Conservation (phyloP, 2,888 invertebrate species). For the Protodeltote pygarga region DNA sequence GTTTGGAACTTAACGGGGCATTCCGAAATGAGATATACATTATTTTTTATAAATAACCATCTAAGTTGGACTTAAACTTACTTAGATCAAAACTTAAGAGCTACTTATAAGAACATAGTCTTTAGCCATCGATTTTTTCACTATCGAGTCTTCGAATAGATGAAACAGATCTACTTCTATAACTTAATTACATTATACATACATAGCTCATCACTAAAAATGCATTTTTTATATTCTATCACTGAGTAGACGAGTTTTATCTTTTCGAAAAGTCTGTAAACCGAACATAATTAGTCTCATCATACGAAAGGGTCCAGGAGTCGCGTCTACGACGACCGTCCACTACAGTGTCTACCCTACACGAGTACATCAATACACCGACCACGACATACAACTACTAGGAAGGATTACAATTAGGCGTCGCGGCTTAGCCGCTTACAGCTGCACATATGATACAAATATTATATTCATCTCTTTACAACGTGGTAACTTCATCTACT, state of each 20-base stretch:
- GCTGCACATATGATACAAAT: slow-evolving; percentile 83
- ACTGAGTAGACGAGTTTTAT: slow-evolving; percentile 85
- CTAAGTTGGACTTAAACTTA: slow-evolving; percentile 80
- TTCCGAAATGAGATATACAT: slow-evolving; percentile 81
- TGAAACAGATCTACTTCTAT: slow-evolving; percentile 85
- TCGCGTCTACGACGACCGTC: slow-evolving; percentile 50
- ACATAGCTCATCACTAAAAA: slow-evolving; percentile 85
- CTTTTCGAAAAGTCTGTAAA: slow-evolving; percentile 85
- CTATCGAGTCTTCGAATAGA: slow-evolving; percentile 85
- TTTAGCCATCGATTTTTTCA: slow-evolving; percentile 83
- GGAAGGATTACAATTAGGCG: slow-evolving; percentile 81
- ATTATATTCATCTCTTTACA: slow-evolving; percentile 80
- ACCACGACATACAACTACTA: slow-evolving; percentile 78
- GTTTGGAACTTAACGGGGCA: slow-evolving; percentile 77
- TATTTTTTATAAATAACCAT: slow-evolving; percentile 81
- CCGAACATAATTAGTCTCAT: slow-evolving; percentile 79
- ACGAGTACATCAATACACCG: slow-evolving; percentile 64
- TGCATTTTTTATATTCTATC: slow-evolving; percentile 84
- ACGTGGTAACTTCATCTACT: slow-evolving; percentile 83
- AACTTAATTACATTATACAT: slow-evolving; percentile 80
- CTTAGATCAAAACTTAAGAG: slow-evolving; percentile 74
- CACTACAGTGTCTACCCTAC: slow-evolving; percentile 60
- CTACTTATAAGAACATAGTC: slow-evolving; percentile 82
- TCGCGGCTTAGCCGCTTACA: slow-evolving; percentile 79
- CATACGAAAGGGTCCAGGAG: slow-evolving; percentile 58